Evolutionary conservation across 2,113 vertebrate genomes (phyloP), one percentile per base, ranked within the genome.

Genomic region (Picathartes gymnocephalus): DNA sequence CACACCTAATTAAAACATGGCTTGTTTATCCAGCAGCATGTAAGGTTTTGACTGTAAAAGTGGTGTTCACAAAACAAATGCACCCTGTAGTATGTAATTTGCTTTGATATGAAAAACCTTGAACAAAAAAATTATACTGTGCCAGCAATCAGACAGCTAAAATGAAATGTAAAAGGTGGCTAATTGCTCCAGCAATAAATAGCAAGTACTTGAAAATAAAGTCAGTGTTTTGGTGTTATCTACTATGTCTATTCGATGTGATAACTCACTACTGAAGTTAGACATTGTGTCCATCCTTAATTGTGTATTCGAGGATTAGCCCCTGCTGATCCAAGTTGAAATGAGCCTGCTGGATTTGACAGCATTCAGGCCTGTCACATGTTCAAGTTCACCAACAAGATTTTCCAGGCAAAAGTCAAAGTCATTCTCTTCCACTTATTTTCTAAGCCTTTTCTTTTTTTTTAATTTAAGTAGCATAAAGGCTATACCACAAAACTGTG

Each of bases 1-100:
- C 62, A 93, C 31, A 86, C 78, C 66, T 94, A 93, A 97, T 93
- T 97, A 81, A 61, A 78, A 81, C 25, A 82, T 50, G 44, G 92
- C 72, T 93, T 97, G 95, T 94, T 95, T 94, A 96, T 71, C 93
- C 72, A 95, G 90, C 60, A 82, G 85, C 20, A 24, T 58, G 25
- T 83, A 73, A 72, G 68, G 86, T 90, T 77, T 78, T 92, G 86
- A 92, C 74, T 84, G 53, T 45, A 39, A 40, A 92, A 80, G 40
- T 48, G 42, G 60, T 3, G 9, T 69, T 83, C 74, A 66, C 72
- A 84, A 96, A 97, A 95, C 79, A 86, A 90, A 40, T 13, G 69
- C 37, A 72, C 53, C 56, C 78, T 64, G 50, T 71, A 80, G 66
- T 50, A 87, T 30, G 51, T 81, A 68, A 93, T 85, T 95, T 89